Evolutionary conservation across 2,113 vertebrate species (phyloP).

Genomic region (Proterorhinus semilunaris): DNA sequence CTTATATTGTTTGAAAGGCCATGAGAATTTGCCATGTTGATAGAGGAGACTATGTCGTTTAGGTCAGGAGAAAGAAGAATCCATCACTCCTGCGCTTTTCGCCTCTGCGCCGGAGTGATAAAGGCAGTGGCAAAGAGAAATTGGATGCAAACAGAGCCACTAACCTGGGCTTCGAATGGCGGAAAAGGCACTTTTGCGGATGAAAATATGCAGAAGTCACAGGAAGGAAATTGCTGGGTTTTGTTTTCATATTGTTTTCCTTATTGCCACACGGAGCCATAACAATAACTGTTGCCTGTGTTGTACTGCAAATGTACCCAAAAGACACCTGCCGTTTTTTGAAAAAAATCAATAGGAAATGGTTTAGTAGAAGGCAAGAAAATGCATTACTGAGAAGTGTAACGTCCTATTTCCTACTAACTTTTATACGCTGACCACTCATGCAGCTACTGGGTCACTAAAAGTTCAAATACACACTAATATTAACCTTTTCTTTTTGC

Average conservation of each 20-base stretch:
- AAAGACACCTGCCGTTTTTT: constrained; percentile 12
- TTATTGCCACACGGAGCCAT: constrained; percentile 13
- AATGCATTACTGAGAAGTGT: neutral
- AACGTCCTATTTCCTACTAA: neutral
- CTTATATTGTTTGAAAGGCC: neutral
- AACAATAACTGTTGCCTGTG: constrained; percentile 14
- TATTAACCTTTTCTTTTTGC: too few relatives aligned
- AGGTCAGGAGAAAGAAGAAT: constrained; percentile 45
- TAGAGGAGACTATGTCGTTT: constrained; percentile 15
- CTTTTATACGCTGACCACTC: neutral
- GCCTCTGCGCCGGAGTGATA: constrained; percentile 56
- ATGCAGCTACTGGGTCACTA: too few relatives aligned
- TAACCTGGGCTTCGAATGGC: constrained; percentile 23
- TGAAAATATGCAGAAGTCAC: constrained; percentile 8
- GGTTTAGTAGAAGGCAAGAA: neutral
- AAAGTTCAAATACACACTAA: too few relatives aligned
- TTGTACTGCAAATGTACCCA: constrained; percentile 12
- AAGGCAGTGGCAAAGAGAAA: constrained; percentile 42
- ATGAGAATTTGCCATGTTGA: neutral
- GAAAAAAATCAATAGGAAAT: neutral
- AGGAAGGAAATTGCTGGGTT: constrained; percentile 11
- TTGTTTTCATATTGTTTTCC: constrained; percentile 23
- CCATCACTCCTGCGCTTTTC: constrained; percentile 45
- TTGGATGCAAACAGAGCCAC: constrained; percentile 37
- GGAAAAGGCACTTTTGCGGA: constrained; percentile 7